A percentile compares a stretch with the other conserved stretches of the same genome.
phyloP scores from a whole-genome alignment of 1,140 invertebrate genomes.

The Drosophila carrolli region DNA sequence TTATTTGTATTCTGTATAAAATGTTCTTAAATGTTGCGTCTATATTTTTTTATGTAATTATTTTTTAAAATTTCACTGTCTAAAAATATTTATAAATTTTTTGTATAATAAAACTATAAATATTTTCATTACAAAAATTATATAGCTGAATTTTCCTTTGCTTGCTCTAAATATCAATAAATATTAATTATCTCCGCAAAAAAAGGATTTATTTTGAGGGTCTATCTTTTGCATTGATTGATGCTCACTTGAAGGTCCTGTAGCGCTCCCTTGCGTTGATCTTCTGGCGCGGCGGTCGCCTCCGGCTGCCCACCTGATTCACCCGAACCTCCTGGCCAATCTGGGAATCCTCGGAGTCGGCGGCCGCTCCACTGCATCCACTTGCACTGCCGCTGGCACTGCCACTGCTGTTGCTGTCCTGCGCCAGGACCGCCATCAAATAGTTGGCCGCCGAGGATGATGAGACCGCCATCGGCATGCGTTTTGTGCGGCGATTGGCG shows the following conservation, averaged over 20 bases:
- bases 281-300: slow-evolving; percentile 86
- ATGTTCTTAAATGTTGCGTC: too few relatives aligned
- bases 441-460: slow-evolving; percentile 12
- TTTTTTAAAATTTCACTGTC: too few relatives aligned
- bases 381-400: slow-evolving; percentile 14
- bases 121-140: too few relatives aligned
- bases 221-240: too few relatives aligned
- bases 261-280: slow-evolving; percentile 90
- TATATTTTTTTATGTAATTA: too few relatives aligned
- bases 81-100: too few relatives aligned
- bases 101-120: too few relatives aligned
- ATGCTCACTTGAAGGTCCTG: slow-evolving; percentile 89
- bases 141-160: too few relatives aligned
- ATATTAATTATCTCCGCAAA: too few relatives aligned
- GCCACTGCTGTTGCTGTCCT: slow-evolving; percentile 36
- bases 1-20: too few relatives aligned
- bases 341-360: slow-evolving; percentile 58
- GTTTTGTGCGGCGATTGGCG: slow-evolving; percentile 23
- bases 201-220: too few relatives aligned
- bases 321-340: not conserved
- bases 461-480: slow-evolving; percentile 33
- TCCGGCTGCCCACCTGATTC: not conserved
- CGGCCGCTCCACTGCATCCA: slow-evolving; percentile 21
- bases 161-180: too few relatives aligned
- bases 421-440: slow-evolving; percentile 28